Evolutionary conservation across 2,888 invertebrate genomes (phyloP), one percentile per base, ranked within the genome.

Genomic region (Aphrophora alni): DNA sequence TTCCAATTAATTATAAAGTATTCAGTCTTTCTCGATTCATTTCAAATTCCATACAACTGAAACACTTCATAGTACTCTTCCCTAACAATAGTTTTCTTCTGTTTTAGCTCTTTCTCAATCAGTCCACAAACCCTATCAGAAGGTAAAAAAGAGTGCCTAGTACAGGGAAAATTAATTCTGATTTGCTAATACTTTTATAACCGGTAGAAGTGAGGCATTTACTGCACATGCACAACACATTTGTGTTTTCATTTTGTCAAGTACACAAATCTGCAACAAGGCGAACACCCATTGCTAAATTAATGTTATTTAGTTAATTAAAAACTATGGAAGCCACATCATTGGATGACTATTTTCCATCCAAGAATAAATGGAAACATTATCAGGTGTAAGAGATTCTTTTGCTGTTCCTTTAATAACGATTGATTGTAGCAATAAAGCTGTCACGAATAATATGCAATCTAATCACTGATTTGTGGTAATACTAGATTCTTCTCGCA

Each of bases 311-410:
- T 5, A 82, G 51, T 17, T 77, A 27, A 44, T 80, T 26, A 78
- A 25, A 81, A 25, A 82, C 24, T 4, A 70, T 75, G 17, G 82
- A 82, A 14, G 80, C 68, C 7, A 82, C 74, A 33, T 82, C 78
- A 75, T 77, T 82, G 17, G 80, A 78, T 28, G 77, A 76, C 71
- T 79, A 59, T 81, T 24, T 74, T 82, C 82, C 14, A 25, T 51
- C 82, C 82, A 82, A n/a, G 77, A 72, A 44, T 78, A 81, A 28
- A 81, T 78, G 8, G 73, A 78, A 24, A 81, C 78, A 38, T 77
- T 73, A 0, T 81, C 68, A 14, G 26, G 26, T 73, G 24, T 2
- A 12, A 73, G 26, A 12, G 73, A 73, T 5, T 51, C 75, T 25
- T 33, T 38, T 25, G 75, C 38, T 21, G 27, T 10, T 21, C 75